Conservation (phyloP, 2,888 invertebrate species). For the Cepaea hortensis region DNA sequence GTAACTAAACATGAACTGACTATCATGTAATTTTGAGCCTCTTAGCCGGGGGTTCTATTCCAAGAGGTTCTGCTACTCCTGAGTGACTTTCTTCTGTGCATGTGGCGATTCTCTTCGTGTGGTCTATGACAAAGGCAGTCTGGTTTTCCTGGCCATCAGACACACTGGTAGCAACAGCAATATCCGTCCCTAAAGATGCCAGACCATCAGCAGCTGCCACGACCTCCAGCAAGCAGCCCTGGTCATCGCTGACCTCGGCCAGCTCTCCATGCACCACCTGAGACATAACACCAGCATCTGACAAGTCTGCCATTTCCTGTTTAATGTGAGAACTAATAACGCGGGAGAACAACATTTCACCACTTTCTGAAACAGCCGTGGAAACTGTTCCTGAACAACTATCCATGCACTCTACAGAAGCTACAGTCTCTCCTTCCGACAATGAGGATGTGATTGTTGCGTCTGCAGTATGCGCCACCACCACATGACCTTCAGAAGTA, state of each 20-base stretch:
- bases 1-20: neutral
- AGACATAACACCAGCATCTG: neutral
- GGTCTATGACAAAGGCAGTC: conserved; percentile 27
- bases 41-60: conserved; percentile 11
- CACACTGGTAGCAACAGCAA: neutral
- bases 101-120: neutral
- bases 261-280: neutral
- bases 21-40: conserved; percentile 27
- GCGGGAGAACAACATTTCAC: conserved; percentile 12
- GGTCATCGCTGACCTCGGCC: neutral
- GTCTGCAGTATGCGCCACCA: conserved; percentile 1
- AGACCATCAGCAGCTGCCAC: conserved; percentile 40
- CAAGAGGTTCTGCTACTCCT: neutral
- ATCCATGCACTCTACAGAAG: neutral
- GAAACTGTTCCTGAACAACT: neutral
- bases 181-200: conserved; percentile 24
- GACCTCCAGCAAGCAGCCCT: conserved; percentile 36
- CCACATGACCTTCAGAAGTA: conserved; percentile 35
- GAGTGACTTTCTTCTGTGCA: conserved; percentile 6
- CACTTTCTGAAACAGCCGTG: neutral
- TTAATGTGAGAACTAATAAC: neutral
- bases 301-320: neutral
- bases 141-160: neutral
- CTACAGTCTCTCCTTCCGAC: neutral
- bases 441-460: neutral